These are phyloP conservation scores for Callyntrura guangdongensis DNA, from an alignment of 2,888 invertebrate genomes.

Conservation along the genomic window DNA sequence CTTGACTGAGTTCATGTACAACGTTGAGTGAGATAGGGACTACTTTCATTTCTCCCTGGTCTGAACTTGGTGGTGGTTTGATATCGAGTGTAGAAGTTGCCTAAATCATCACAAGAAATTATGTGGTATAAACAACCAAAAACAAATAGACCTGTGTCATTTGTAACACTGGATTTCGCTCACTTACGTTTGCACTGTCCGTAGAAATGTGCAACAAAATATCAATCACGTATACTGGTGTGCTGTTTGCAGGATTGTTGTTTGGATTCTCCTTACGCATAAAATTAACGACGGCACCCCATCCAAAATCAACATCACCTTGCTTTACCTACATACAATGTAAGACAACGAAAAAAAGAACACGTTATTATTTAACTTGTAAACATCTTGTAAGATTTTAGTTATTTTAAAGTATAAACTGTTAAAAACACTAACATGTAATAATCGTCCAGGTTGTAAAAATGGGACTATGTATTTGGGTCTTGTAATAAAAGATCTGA, in stretches of 20 bases:
- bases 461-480: conserved; percentile 96
- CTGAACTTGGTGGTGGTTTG: conserved; percentile 87
- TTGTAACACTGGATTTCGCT: neutral
- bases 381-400: too few relatives aligned
- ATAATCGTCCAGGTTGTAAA: conserved; percentile 96
- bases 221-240: conserved; percentile 90
- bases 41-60: conserved; percentile 95
- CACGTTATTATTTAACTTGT: too few relatives aligned
- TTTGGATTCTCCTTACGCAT: conserved; percentile 89
- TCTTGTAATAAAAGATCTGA: conserved; percentile 92
- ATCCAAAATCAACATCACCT: conserved; percentile 95
- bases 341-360: too few relatives aligned
- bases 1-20: conserved; percentile 94
- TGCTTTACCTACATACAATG: conserved; percentile 90
- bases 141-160: neutral
- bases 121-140: neutral
- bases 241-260: conserved; percentile 85
- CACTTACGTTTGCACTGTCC: conserved; percentile 68
- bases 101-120: conserved; percentile 40
- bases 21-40: conserved; percentile 94
- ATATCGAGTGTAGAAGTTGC: conserved; percentile 84
- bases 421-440: conserved; percentile 91
- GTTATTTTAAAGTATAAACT: neutral
- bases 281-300: conserved; percentile 98
- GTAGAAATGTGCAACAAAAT: conserved; percentile 91